Evolutionary conservation across 2,113 vertebrate species (phyloP), one percentile per base, ranked within the genome.

Genomic region (Aramus guarauna): DNA sequence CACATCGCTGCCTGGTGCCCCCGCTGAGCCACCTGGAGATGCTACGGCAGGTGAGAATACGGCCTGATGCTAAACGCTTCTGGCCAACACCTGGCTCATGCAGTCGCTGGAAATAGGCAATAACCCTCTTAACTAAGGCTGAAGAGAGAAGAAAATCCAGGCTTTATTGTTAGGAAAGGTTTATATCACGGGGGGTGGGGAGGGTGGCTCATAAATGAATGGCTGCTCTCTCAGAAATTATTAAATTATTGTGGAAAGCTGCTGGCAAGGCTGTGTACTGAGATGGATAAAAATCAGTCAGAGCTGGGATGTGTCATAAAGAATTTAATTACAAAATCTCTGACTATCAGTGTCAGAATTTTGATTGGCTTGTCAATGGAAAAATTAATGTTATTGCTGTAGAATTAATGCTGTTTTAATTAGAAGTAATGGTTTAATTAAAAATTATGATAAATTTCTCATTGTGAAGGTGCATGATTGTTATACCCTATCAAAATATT

Each of bases 301-400:
- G 45, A 90, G 34, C 60, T 94, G 43, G 50, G 71, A 64, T 62
- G 39, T 81, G 43, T 32, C 59, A n/a, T 43, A 68, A 85, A 75
- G 64, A 62, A 72, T 78, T 90, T 92, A 93, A 93, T 94, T 94
- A 68, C 39, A 89, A 72, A 84, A 48, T 50, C 48, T 90, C 82
- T 59, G 64, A 52, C 48, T 94, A 41, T 48, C 43, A 67, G 41
- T 64, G 68, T 75, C 73, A 92, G 64, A 88, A 92, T 78, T 92
- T 81, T 88, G 39, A 92, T 66, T 87, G 34, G 56, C 39, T 90
- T 64, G 27, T 84, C 79, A 89, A 47, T 67, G 63, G 36, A 80
- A 95, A 77, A 91, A 62, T 7, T 58, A 59, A 67, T 5, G 1
- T 37, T 81, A 67, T 71, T 78, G 48, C 56, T 45, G 27, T 41